phyloP scores from a whole-genome alignment of 2,888 invertebrate species.

The Carpatolechia fugitivella region DNA sequence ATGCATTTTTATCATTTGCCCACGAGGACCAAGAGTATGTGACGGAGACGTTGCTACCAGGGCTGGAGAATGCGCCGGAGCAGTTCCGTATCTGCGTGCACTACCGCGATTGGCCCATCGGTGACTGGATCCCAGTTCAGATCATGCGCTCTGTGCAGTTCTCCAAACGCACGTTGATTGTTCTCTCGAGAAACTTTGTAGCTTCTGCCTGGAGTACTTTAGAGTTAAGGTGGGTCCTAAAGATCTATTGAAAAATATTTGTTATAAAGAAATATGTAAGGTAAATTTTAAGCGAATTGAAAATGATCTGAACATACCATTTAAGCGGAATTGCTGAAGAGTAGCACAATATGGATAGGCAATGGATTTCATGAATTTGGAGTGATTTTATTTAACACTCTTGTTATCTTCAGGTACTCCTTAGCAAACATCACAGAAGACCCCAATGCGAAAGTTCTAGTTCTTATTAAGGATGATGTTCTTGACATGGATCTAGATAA shows the following conservation, averaged over 20 bases:
- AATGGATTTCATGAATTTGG: no score
- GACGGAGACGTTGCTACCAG: constrained; percentile 80
- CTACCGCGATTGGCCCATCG: constrained; percentile 29
- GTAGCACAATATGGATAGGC: no score
- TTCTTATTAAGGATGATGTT: not conserved
- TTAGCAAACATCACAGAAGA: not conserved
- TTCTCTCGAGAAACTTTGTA: constrained; percentile 6
- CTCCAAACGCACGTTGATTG: constrained; percentile 3
- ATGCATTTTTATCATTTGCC: constrained; percentile 90
- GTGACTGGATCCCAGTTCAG: constrained; percentile 20
- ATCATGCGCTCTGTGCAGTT: constrained; percentile 2
- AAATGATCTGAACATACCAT: no score
- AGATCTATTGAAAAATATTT: not conserved
- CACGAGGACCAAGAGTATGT: constrained; percentile 87
- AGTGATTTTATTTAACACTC: no score
- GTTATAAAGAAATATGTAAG: no score
- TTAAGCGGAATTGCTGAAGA: no score
- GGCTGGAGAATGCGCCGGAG: constrained; percentile 59
- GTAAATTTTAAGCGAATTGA: no score
- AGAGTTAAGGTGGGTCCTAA: constrained; percentile 10
- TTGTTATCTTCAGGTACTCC: not conserved
- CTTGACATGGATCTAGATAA: constrained; percentile 1
- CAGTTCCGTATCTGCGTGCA: constrained; percentile 12
- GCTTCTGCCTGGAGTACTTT: constrained; percentile 1
- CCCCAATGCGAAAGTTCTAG: not conserved